Conservation (phyloP, 2,888 invertebrate genomes). For the Hoplodrina blanda region DNA sequence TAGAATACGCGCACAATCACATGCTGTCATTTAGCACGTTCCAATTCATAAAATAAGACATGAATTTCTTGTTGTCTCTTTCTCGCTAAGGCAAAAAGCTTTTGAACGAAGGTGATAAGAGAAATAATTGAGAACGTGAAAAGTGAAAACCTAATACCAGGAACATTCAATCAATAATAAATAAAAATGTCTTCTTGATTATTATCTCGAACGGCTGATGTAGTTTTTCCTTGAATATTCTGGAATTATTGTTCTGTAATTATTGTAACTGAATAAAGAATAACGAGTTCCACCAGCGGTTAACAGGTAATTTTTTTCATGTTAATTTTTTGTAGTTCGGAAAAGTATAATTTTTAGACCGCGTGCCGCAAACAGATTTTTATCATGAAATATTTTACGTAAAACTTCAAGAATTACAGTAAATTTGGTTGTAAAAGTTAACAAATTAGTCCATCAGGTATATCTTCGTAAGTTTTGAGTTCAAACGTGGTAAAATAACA, state of each 20-base stretch:
- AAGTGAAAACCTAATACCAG: neutral
- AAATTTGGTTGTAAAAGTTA: neutral
- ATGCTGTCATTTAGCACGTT: constrained; percentile 24
- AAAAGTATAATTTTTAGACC: constrained; percentile 17
- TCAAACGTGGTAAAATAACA: neutral
- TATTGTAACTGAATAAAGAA: neutral
- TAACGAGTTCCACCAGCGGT: neutral
- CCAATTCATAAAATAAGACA: neutral
- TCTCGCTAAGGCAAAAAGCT: neutral
- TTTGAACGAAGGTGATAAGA: neutral
- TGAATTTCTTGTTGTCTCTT: neutral
- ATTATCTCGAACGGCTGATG: constrained; percentile 10
- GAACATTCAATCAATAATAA: constrained; percentile 8
- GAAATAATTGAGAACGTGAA: neutral
- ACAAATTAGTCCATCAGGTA: neutral
- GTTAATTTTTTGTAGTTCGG: neutral
- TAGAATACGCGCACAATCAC: neutral
- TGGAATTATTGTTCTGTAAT: constrained; percentile 16
- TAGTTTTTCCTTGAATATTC: constrained; percentile 27
- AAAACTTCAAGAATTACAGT: neutral
- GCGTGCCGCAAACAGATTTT: constrained; percentile 26
- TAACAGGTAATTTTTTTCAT: constrained; percentile 21
- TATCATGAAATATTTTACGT: neutral
- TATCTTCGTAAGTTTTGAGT: neutral
- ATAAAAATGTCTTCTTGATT: constrained; percentile 15